Base-by-base conservation (phyloP, 2,797 vertebrate species). In the Xenops minutus region DNA sequence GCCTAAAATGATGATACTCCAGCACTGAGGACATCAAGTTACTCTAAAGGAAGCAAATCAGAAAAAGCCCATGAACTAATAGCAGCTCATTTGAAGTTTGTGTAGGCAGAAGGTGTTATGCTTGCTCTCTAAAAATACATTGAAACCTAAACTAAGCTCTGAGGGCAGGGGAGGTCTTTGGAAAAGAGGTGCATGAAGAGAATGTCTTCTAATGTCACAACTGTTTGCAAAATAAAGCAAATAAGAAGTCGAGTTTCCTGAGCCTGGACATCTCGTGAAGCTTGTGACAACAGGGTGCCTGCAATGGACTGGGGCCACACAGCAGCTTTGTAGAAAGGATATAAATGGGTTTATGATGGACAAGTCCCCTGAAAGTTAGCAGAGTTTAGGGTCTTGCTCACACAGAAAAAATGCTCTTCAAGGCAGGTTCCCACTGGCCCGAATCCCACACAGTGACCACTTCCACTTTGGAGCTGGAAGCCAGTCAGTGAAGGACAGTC, bases 401-500 rank as follows among this genome's bases (percentile, higher is more conserved):
- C 37, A 49, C 21, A 71, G 83, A 61, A 91, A 63, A 78, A 1
- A 16, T 58, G 82, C 80, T 36, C 22, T 90, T 56, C 11, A 81
- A 3, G n/a, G 77, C 49, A 58, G 32, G 56, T 46, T 85, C 19
- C 43, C 61, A 41, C 19, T 54, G 85, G 69, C 43, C 81, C 91
- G 86, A 63, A 37, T 39, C 27, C 41, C 39, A 27, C 46, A 62
- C 62, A 30, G 63, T 66, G 79, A 93, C 10, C 93, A 95, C 61
- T 88, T 88, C 61, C 46, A 4, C 64, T 73, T 66, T 12, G 39
- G 10, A 72, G 79, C 95, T 93, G 85, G 75, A 71, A 95, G 68
- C 68, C 77, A 85, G 55, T n/a, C 73, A 83, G n/a, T 36, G 73
- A 95, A 93, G 86, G 89, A 51, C 84, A 72, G 39, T 92, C 84